A percentile compares a stretch with the other conserved stretches of the same genome.
Conservation (phyloP, 2,797 vertebrate genomes). For the Characodon lateralis region DNA sequence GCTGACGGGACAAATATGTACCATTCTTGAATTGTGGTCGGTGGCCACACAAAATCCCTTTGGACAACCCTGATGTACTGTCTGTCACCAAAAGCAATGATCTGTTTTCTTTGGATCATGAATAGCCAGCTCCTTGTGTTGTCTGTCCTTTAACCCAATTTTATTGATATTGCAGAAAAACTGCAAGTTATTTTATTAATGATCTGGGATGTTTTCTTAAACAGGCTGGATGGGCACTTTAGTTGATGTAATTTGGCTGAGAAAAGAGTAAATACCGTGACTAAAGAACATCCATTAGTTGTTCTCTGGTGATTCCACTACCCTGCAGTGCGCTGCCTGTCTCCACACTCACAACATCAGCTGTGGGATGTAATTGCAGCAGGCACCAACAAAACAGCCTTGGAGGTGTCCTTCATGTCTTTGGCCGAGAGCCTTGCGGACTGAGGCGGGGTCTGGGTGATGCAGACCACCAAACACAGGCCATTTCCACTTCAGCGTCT, state of each 20-base stretch:
- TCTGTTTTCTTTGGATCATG: neutral
- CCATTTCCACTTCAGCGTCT: constrained; percentile 57
- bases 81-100: neutral
- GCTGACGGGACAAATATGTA: too few species aligned
- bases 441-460: constrained; percentile 52
- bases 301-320: constrained; percentile 47
- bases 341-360: constrained; percentile 60
- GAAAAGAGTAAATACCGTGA: constrained; percentile 24
- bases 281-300: constrained; percentile 44
- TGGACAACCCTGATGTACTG: neutral
- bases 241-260: neutral
- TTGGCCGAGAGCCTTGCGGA: constrained; percentile 66
- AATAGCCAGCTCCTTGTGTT: neutral
- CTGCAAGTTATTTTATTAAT: neutral
- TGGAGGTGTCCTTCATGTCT: constrained; percentile 73
- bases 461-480: constrained; percentile 52
- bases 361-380: constrained; percentile 74
- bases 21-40: too few species aligned
- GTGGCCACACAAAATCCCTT: too few species aligned
- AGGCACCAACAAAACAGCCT: constrained; percentile 74
- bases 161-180: neutral
- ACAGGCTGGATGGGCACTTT: neutral
- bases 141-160: neutral
- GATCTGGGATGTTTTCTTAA: neutral
- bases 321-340: constrained; percentile 51